phyloP scores from a whole-genome alignment of 1,140 invertebrate genomes.

The Solenopsis fugax region DNA sequence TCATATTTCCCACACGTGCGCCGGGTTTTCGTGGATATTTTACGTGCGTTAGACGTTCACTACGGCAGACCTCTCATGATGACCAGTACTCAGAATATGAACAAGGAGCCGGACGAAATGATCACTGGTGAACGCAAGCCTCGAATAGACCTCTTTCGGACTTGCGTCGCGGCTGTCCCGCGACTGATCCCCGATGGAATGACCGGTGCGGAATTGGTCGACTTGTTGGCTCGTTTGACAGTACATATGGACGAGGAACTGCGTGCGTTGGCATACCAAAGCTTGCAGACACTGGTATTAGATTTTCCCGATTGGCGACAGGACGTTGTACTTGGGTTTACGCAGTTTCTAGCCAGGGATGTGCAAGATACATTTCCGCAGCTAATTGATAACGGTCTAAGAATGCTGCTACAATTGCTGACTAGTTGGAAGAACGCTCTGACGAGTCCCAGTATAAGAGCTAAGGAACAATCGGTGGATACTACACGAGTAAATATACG shows the following conservation, averaged over 20 bases:
- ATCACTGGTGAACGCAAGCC: conserved; percentile 99
- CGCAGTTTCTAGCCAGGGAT: conserved; percentile 97
- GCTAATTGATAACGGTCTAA: conserved; percentile 97
- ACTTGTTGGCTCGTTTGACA: conserved; percentile 95
- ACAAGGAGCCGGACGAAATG: conserved; percentile 98
- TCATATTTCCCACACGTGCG: conserved; percentile 98
- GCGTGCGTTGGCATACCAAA: conserved; percentile 97
- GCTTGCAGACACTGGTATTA: conserved; percentile 97
- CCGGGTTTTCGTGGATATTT: conserved; percentile 98
- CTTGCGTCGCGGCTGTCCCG: conserved; percentile 99
- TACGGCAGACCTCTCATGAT: conserved; percentile 98
- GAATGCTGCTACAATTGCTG: conserved; percentile 96
- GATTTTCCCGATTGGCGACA: conserved; percentile 99
- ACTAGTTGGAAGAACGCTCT: conserved; percentile 97
- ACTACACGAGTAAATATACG: conserved; percentile 78
- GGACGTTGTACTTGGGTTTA: conserved; percentile 97
- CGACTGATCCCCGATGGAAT: conserved; percentile 99
- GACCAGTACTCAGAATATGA: conserved; percentile 98
- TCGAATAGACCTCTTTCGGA: conserved; percentile 98
- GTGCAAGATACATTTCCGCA: conserved; percentile 96
- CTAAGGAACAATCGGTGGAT: conserved; percentile 82
- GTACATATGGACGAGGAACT: conserved; percentile 97
- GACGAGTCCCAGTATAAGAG: conserved; percentile 81
- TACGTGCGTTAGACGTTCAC: conserved; percentile 97
- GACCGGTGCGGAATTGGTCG: conserved; percentile 96